Base-by-base conservation (phyloP, 2,888 invertebrate species). In the Halictus ligatus region DNA sequence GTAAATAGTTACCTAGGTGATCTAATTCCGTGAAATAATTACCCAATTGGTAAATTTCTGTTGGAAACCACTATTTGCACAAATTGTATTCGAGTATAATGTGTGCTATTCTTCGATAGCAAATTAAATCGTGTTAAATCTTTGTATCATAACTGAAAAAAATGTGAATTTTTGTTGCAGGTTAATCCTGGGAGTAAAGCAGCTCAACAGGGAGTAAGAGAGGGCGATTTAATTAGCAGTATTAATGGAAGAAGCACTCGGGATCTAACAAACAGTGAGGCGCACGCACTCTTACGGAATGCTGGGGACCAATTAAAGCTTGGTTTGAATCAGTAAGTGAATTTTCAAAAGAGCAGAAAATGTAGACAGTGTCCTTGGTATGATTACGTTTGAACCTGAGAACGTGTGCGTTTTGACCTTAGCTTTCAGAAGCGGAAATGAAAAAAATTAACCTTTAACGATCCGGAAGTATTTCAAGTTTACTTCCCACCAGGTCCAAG, bases 151-250 rank as follows among this genome's bases (percentile, higher is more conserved):
- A 75, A 64, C 58, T 69, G 58, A 82, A 48, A 71, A 74, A 29
- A 40, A 83, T 88, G 1, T 67, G 25, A 77, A 83, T 83, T 79
- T 48, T 67, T 92, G 91, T 96, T 97, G 79, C 96, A 98, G 98
- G 98, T 98, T 92, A 98, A 98, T 95, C 98, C 98, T 15, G 98
- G 98, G 80, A 97, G 98, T 92, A 98, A 98, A 94, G 98, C 98
- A n/a, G 97, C 97, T 50, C 96, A 97, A 91, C 96, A 97, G 93
- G 98, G 98, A 12, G 96, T 98, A 81, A 95, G 98, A 79, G 98
- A 98, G 94, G 98, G 98, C 60, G 98, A 98, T 95, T 96, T 98
- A 90, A 97, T 98, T 92, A 97, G 97, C 73, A 97, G 97, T 85
- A 98, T 98, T 94, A 98, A 98, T 95, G 97, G 97, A 40, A 96